These are phyloP conservation scores for Apus apus DNA, from an alignment of 2,113 vertebrate genomes.

Conservation along the genomic window DNA sequence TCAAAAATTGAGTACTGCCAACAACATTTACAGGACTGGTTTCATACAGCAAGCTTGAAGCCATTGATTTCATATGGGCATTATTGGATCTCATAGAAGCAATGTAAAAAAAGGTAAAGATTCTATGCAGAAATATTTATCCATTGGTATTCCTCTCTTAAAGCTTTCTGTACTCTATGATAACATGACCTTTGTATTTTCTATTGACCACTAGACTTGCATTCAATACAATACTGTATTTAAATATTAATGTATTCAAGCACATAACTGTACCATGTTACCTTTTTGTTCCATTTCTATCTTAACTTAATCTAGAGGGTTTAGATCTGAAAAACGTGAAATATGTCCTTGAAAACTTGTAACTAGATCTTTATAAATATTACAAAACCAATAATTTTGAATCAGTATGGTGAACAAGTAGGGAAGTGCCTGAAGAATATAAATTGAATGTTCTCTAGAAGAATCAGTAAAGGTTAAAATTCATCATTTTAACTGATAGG, in stretches of 20 bases:
- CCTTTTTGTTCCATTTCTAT: conserved; percentile 9
- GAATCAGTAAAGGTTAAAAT: conserved; percentile 85
- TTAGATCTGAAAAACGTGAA: conserved; percentile 54
- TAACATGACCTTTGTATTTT: conserved; percentile 68
- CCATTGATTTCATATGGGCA: conserved; percentile 4
- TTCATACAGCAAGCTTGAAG: conserved; percentile 28
- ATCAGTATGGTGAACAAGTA: conserved; percentile 79
- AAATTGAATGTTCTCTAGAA: conserved; percentile 81
- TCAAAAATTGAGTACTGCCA: background rate
- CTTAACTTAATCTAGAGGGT: conserved; percentile 30
- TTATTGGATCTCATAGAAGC: background rate
- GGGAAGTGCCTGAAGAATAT: conserved; percentile 79
- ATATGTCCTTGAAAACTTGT: conserved; percentile 75
- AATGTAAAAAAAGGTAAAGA: background rate
- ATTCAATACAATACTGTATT: conserved; percentile 47
- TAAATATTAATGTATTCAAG: conserved; percentile 68
- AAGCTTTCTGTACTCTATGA: conserved; percentile 34
- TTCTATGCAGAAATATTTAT: conserved; percentile 39
- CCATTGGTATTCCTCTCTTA: conserved; percentile 57
- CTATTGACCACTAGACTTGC: conserved; percentile 48
- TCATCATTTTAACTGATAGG: conserved; percentile 86
- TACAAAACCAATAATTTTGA: conserved; percentile 81
- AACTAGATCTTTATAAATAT: conserved; percentile 76
- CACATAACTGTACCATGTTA: conserved; percentile 27
- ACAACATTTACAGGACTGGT: background rate